Evolutionary conservation across 2,113 vertebrate genomes (phyloP), one percentile per base, ranked within the genome.

Genomic region (Eurystomus gularis): DNA sequence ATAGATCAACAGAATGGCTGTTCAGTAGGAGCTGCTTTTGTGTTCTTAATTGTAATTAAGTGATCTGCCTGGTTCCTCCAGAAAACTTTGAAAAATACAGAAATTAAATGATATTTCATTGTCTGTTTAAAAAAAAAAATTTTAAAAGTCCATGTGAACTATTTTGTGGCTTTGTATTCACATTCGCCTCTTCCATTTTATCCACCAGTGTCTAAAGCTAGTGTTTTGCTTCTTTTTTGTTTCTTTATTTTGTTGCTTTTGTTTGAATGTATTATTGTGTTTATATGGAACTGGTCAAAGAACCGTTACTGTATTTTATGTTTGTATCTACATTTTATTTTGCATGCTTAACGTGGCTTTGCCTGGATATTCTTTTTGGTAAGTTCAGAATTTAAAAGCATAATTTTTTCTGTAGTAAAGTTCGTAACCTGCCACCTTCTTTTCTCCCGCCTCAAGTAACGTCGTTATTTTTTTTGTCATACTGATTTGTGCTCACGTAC

Each of bases 341-440:
- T 99, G 99, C 99, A 99, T 99, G 99, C 99, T 98, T 99, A 99
- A 99, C 99, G 98, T 99, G 99, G 99, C 99, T 99, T 99, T 99
- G 98, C 99, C 99, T 99, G 99, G 99, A 99, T 99, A 98, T 99
- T 99, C 99, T 99, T 99, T 98, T 99, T 99, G 99, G 99, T 99
- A 99, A 99, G 99, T 99, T 99, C 96, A 97, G 97, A 98, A 97
- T 98, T 98, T 98, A 94, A 97, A 98, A 97, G 98, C 97, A 95
- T 95, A 97, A 96, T 98, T 97, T 97, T 98, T 96, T 96, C 95
- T 92, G 97, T 98, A 98, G 98, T 98, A 44, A 96, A 96, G 96
- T 83, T 94, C 93, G 88, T 91, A 96, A 97, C 91, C 96, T 97
- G 81, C 96, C 94, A 86, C 81, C 66, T 97, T 97, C 60, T 97